These are phyloP conservation scores for Sceliomorpha sp. DNA, from an alignment of 2,888 invertebrate species.

Conservation along the genomic window DNA sequence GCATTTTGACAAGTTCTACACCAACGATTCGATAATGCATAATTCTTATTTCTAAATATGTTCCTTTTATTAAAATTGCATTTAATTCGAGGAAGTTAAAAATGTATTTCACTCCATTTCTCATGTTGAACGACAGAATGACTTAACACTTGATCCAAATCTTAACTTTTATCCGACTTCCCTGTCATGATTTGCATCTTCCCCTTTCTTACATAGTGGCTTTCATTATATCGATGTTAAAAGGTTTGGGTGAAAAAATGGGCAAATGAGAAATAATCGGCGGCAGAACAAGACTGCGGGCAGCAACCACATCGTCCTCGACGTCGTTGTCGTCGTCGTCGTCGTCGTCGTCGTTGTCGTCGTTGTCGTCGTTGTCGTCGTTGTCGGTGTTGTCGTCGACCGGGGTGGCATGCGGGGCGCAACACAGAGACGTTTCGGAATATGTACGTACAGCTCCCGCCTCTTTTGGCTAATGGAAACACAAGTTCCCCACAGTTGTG, in stretches of 20 bases:
- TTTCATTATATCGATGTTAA: constrained; percentile 41
- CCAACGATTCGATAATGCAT: no score
- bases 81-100: no score
- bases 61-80: no score
- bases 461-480: constrained; percentile 68
- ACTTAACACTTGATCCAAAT: not conserved
- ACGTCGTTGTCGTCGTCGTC: no score
- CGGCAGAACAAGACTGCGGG: constrained; percentile 43
- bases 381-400: no score
- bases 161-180: not conserved
- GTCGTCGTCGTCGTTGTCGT: no score
- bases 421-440: constrained; percentile 56
- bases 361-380: no score
- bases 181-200: not conserved
- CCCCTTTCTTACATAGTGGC: not conserved
- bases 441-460: constrained; percentile 47
- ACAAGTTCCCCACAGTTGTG: constrained; percentile 54
- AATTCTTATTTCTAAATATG: no score
- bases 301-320: constrained; percentile 26
- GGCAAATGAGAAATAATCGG: constrained; percentile 64
- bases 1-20: no score
- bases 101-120: no score
- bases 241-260: constrained; percentile 62
- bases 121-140: no score
- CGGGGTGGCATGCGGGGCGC: constrained; percentile 29